Conservation (phyloP, 2,113 vertebrate species). For the Megaptera novaeangliae region DNA sequence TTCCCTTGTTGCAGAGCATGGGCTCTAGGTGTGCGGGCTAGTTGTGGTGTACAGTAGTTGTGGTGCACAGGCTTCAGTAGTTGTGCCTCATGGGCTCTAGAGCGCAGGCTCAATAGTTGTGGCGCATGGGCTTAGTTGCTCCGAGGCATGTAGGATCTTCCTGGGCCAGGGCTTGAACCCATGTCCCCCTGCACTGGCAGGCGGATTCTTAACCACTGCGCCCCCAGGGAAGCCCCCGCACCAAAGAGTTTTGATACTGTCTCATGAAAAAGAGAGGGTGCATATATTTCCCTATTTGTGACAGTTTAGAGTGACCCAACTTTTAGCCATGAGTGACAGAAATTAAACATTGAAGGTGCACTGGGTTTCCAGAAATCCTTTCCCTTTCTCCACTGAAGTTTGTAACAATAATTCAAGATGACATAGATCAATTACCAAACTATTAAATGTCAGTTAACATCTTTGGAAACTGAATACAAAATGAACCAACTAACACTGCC, state of each 20-base stretch:
- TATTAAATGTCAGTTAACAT: conserved; percentile 80
- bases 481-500: conserved; percentile 71
- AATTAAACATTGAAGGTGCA: conserved; percentile 6
- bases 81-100: no score
- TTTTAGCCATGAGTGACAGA: not conserved
- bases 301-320: not conserved
- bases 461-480: conserved; percentile 77
- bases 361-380: conserved; percentile 40
- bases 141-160: no score
- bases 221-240: no score
- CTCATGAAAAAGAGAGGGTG: not conserved
- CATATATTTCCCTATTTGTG: not conserved
- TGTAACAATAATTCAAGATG: conserved; percentile 53
- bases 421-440: conserved; percentile 78
- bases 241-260: not conserved
- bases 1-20: no score
- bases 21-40: no score
- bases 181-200: no score
- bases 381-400: conserved; percentile 62
- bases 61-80: no score
- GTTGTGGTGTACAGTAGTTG: no score
- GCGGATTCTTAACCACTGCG: no score
- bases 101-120: no score
- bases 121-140: no score
- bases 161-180: no score